Evolutionary conservation across 1,140 invertebrate genomes (phyloP).

Genomic region (Philopotamus ludificatus): DNA sequence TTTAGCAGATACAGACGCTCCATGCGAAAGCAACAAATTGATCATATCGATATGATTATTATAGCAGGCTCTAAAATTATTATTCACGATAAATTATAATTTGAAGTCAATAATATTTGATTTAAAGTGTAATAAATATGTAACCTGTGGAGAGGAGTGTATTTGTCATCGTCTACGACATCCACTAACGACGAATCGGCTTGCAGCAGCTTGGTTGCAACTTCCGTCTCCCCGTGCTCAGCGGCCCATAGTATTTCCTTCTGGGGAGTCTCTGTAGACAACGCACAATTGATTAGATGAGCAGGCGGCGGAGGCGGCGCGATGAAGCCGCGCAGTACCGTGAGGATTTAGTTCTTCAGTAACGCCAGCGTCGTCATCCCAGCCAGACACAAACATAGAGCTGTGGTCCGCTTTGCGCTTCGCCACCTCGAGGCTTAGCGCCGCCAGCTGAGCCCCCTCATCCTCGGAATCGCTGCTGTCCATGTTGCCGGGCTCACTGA

Average conservation of each 20-base stretch:
- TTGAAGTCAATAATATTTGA: conserved; percentile 6
- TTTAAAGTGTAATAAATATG: neutral
- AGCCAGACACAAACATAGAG: conserved; percentile 65
- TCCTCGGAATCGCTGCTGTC: no score
- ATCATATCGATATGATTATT: conserved; percentile 79
- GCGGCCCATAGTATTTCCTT: conserved; percentile 78
- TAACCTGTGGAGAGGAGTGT: conserved; percentile 77
- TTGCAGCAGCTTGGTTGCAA: conserved; percentile 63
- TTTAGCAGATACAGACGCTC: conserved; percentile 71
- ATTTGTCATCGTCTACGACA: conserved; percentile 81
- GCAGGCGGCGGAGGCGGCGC: neutral
- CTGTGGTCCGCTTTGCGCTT: conserved; percentile 52
- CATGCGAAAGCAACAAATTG: conserved; percentile 70
- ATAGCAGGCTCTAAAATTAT: conserved; percentile 74
- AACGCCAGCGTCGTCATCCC: conserved; percentile 61
- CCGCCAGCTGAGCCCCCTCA: no score
- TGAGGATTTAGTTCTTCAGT: conserved; percentile 61
- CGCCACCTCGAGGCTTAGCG: no score
- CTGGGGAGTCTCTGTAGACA: conserved; percentile 61
- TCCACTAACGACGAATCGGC: conserved; percentile 65
- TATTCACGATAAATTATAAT: neutral
- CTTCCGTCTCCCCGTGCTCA: conserved; percentile 73
- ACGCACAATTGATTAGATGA: no score
- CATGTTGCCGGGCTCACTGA: no score
- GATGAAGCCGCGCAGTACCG: conserved; percentile 49